Base-by-base conservation (phyloP, 2,888 invertebrate species). In the Plutella xylostella region DNA sequence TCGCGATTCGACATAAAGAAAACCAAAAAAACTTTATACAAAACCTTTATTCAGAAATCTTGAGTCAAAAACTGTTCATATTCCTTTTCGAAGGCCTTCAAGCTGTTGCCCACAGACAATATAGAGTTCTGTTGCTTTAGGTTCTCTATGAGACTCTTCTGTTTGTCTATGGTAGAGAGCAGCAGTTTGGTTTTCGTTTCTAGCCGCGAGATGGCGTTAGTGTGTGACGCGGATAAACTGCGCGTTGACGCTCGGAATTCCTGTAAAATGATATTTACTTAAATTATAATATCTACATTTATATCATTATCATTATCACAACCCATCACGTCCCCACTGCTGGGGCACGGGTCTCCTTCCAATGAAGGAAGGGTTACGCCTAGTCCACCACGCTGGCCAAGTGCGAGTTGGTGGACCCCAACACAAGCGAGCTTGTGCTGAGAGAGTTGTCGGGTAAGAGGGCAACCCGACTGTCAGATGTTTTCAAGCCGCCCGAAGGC, bases 201-300 rank as follows among this genome's bases (percentile, higher is more conserved):
- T 3, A 76, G 51, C 7, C 58, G 61, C 2, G 59, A 61, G 55
- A 76, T 75, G 49, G 70, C 60, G 48, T 43, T 57, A 30, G 70
- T 62, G 42, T 78, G 72, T 0, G 69, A 61, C 0, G 67, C 48
- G 0, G 77, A 66, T 0, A 76, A 59, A 2, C 48, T 49, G 0
- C 82, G 68, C 2, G 72, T 56, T 0, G 72, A 68, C 0, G 72
- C 70, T 0, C 72, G 69, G 43, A 72, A 65, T 45, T 80, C 80
- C 82, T 80, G 57, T 1, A 28, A 28, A 12, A 6, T 28, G 7
- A 28, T 28, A 28, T 4, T 6, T 4, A 6, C 7, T 3, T 28
- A 28, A 28, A 28, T 6, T 6, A 9, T 7, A 37, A 12, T 6
- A 18, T 18, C 7, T 12, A 12, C 14, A 12, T 3, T 6, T 11